These are phyloP conservation scores for Daktulosphaira vitifoliae DNA, from an alignment of 1,140 invertebrate species.

Conservation along the genomic window DNA sequence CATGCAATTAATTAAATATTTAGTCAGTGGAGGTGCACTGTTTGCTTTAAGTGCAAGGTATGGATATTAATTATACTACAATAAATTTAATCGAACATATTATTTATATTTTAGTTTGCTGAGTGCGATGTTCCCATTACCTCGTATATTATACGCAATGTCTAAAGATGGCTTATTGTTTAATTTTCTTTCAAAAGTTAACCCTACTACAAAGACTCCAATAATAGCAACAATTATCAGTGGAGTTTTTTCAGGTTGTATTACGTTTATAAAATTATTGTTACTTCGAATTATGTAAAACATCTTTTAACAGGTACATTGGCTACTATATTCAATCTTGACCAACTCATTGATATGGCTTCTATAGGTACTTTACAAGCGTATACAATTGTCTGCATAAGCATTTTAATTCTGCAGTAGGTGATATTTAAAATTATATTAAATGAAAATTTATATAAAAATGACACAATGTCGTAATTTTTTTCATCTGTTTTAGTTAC, in stretches of 20 bases:
- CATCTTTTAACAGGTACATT: slow-evolving; percentile 52
- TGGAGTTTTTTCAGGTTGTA: slow-evolving; percentile 38
- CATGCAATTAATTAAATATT: slow-evolving; percentile 71
- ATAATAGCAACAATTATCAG: slow-evolving; percentile 38
- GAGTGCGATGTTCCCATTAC: slow-evolving; percentile 74
- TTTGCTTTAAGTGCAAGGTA: slow-evolving; percentile 34
- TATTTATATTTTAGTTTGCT: slow-evolving; percentile 53
- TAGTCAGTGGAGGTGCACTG: slow-evolving; percentile 63
- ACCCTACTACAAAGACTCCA: slow-evolving; percentile 40
- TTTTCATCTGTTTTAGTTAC: neutral
- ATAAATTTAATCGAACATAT: neutral
- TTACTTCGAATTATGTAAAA: neutral
- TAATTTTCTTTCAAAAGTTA: slow-evolving; percentile 63
- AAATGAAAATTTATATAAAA: too few relatives aligned
- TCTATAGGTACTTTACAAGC: slow-evolving; percentile 89
- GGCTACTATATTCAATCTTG: slow-evolving; percentile 76
- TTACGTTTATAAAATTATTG: neutral
- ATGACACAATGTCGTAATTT: neutral
- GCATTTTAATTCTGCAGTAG: slow-evolving; percentile 74
- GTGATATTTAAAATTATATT: neutral
- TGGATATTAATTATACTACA: neutral
- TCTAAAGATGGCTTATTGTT: slow-evolving; percentile 77
- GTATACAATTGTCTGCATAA: slow-evolving; percentile 82
- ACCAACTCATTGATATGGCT: slow-evolving; percentile 88
- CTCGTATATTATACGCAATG: slow-evolving; percentile 80